phyloP scores from a whole-genome alignment of 1,140 invertebrate genomes.

The Drosophila willistoni region DNA sequence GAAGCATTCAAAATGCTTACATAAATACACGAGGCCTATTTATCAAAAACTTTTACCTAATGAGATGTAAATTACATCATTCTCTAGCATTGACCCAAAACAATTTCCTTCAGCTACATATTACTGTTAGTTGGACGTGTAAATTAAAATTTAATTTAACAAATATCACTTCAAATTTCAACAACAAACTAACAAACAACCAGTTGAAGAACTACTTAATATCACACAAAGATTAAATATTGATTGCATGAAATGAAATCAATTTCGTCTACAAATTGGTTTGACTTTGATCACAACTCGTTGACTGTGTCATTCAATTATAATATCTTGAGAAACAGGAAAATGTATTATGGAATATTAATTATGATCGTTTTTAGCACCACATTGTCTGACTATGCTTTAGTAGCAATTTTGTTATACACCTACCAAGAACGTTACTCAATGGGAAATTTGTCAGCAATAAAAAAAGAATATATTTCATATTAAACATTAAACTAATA shows the following conservation, averaged over 20 bases:
- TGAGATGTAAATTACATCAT: constrained; percentile 13
- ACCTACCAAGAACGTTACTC: not conserved
- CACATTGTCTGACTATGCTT: not conserved
- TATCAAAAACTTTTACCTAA: not conserved
- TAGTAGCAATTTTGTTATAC: not conserved
- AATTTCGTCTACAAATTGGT: not conserved
- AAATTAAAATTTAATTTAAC: no score
- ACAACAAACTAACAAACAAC: not conserved
- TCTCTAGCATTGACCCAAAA: not conserved
- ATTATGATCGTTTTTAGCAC: not conserved
- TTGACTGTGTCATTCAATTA: not conserved
- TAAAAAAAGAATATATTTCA: no score
- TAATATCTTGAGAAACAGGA: constrained; percentile 4
- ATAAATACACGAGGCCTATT: not conserved
- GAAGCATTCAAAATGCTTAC: not conserved
- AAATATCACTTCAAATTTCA: no score
- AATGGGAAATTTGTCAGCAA: not conserved
- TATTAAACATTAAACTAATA: no score
- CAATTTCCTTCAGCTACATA: no score
- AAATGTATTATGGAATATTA: not conserved
- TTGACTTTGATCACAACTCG: not conserved
- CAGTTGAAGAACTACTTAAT: not conserved
- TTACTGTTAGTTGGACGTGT: no score
- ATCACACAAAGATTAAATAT: not conserved
- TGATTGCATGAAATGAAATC: not conserved